Percentiles rank a stretch among this genome's conserved stretches.
These are phyloP conservation scores for Centropristis striata DNA, from an alignment of 2,113 vertebrate species.

Conservation along the genomic window DNA sequence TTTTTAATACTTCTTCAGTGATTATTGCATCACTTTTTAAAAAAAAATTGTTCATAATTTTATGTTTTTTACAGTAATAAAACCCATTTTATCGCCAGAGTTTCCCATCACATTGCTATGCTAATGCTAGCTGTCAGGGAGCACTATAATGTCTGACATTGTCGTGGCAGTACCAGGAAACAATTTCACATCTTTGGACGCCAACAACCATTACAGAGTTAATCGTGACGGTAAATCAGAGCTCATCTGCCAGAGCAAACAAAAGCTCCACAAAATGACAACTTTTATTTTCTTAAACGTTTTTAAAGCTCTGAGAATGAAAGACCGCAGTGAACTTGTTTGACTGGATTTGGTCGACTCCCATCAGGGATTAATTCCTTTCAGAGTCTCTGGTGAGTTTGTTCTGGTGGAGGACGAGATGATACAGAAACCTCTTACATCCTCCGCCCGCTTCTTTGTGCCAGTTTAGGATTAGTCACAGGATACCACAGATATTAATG, in stretches of 20 bases:
- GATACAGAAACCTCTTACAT: constrained; percentile 27
- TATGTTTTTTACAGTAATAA: neutral
- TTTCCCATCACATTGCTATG: too few species aligned
- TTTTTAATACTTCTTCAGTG: neutral
- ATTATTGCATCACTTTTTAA: neutral
- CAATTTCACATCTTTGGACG: neutral
- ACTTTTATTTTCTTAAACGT: neutral
- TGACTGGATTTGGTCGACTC: constrained; percentile 38
- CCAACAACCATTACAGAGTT: neutral
- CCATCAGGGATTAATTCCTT: constrained; percentile 51
- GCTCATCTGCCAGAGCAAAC: constrained; percentile 15
- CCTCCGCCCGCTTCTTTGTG: constrained; percentile 64
- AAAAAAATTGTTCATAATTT: neutral
- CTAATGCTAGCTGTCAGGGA: too few species aligned
- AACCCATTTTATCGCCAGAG: too few species aligned
- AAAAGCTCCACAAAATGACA: neutral
- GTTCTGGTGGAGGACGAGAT: constrained; percentile 30
- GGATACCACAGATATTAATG: constrained; percentile 79
- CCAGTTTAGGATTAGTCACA: constrained; percentile 80
- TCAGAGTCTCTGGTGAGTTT: constrained; percentile 58
- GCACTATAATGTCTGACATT: neutral
- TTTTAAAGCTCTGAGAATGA: constrained; percentile 10
- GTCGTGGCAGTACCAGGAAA: neutral
- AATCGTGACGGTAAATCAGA: constrained; percentile 35
- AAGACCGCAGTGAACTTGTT: constrained; percentile 34